These are phyloP conservation scores for Wiebesia pumilae DNA, from an alignment of 1,140 invertebrate species.

Conservation along the genomic window DNA sequence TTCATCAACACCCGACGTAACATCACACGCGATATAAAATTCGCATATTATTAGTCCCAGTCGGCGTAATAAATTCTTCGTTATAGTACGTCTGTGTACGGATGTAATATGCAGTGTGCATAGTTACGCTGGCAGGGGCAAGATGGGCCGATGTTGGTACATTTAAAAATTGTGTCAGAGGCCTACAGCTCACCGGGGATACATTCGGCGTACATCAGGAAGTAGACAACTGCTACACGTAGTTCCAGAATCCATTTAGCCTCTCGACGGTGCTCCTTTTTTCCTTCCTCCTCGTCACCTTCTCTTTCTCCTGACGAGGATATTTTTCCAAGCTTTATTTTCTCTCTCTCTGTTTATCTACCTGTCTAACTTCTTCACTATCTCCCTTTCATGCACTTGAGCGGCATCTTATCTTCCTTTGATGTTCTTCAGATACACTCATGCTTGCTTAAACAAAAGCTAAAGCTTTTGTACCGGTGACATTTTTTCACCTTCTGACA, in stretches of 20 bases:
- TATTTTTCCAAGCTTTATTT: not conserved
- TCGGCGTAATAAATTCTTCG: conserved; percentile 14
- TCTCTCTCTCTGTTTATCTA: conserved; percentile 23
- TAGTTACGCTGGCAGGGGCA: not conserved
- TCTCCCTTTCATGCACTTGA: not conserved
- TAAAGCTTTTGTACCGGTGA: conserved; percentile 8
- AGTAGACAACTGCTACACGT: conserved; percentile 30
- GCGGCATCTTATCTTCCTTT: not conserved
- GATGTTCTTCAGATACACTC: not conserved
- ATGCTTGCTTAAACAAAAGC: not conserved
- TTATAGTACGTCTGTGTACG: not conserved
- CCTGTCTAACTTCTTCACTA: not conserved
- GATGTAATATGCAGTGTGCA: not conserved
- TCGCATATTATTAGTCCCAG: conserved; percentile 14
- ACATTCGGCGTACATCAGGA: not conserved
- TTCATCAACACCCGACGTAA: not conserved
- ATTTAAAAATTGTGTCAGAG: no score
- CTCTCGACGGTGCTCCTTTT: not conserved
- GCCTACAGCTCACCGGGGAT: not conserved
- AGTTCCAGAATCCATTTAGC: conserved; percentile 21
- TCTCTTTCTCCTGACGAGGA: not conserved
- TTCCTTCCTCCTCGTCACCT: not conserved
- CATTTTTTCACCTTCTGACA: not conserved
- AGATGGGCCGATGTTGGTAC: not conserved
- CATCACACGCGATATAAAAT: not conserved